Conservation (phyloP, 2,797 vertebrate species). For the Xiphorhynchus erythropygius region DNA sequence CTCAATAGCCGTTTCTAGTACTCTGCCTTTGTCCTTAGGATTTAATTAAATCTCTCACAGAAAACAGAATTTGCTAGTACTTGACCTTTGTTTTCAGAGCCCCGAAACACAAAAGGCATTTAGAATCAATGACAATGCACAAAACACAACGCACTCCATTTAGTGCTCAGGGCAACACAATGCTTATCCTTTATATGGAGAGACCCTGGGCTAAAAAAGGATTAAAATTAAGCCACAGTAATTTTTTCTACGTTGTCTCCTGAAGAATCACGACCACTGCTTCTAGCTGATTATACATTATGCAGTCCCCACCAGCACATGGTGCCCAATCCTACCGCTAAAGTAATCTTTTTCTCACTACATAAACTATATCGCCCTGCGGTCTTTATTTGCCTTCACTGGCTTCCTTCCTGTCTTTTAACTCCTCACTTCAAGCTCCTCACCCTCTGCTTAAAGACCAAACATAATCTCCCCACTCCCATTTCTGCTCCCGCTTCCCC, state of each 20-base stretch:
- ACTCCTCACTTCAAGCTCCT: neutral
- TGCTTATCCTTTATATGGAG: neutral
- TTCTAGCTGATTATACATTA: neutral
- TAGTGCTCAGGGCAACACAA: neutral
- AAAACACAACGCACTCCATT: slow-evolving; percentile 31
- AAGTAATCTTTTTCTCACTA: neutral
- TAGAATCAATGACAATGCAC: slow-evolving; percentile 64
- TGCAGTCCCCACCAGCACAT: neutral
- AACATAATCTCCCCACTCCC: neutral
- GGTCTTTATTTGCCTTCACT: neutral
- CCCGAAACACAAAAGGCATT: slow-evolving; percentile 54
- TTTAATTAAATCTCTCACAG: slow-evolving; percentile 58
- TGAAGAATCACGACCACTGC: neutral
- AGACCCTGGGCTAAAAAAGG: slow-evolving; percentile 26
- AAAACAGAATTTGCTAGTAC: slow-evolving; percentile 65
- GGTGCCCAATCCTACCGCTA: neutral
- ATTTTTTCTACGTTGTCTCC: neutral
- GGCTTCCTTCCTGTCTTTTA: slow-evolving; percentile 33
- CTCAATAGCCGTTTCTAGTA: slow-evolving; percentile 45
- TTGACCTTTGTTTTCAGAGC: slow-evolving; percentile 63
- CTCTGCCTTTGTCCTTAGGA: slow-evolving; percentile 62
- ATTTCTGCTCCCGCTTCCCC: slow-evolving; percentile 14
- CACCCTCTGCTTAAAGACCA: neutral
- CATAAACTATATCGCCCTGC: neutral
- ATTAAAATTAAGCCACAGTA: slow-evolving; percentile 1